These are phyloP conservation scores for Dermochelys coriacea DNA, from an alignment of 2,797 vertebrate species.

Conservation along the genomic window DNA sequence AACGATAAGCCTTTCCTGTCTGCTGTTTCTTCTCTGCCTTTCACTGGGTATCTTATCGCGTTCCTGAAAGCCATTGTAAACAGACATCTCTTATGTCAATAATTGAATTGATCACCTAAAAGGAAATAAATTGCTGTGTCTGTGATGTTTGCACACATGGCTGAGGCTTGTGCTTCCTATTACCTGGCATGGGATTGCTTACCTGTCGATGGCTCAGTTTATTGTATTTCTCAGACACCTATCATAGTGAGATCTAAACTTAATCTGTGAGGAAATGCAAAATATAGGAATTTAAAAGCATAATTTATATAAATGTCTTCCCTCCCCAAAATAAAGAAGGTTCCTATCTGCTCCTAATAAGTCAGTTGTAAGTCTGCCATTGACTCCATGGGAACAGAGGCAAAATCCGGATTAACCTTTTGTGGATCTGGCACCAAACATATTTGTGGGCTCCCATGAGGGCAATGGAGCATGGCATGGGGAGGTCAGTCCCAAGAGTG, in stretches of 20 bases:
- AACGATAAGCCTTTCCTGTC: neutral
- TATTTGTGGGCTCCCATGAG: too few species aligned
- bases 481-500: too few species aligned
- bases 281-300: neutral
- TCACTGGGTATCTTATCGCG: neutral
- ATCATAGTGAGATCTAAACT: neutral
- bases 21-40: slow-evolving; percentile 10
- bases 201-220: neutral
- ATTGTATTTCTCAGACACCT: neutral
- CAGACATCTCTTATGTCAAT: neutral
- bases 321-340: neutral
- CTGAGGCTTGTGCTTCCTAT: neutral
- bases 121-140: slow-evolving; percentile 13
- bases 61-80: slow-evolving; percentile 12
- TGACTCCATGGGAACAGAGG: neutral
- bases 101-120: neutral
- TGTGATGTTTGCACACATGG: neutral
- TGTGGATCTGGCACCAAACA: too few species aligned
- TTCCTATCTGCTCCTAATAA: neutral
- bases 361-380: neutral
- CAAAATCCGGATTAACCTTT: too few species aligned
- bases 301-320: neutral
- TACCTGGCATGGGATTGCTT: neutral
- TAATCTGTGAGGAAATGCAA: neutral
- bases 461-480: too few species aligned